These are phyloP conservation scores for Tachycineta bicolor DNA, from an alignment of 2,113 vertebrate species.

Conservation along the genomic window DNA sequence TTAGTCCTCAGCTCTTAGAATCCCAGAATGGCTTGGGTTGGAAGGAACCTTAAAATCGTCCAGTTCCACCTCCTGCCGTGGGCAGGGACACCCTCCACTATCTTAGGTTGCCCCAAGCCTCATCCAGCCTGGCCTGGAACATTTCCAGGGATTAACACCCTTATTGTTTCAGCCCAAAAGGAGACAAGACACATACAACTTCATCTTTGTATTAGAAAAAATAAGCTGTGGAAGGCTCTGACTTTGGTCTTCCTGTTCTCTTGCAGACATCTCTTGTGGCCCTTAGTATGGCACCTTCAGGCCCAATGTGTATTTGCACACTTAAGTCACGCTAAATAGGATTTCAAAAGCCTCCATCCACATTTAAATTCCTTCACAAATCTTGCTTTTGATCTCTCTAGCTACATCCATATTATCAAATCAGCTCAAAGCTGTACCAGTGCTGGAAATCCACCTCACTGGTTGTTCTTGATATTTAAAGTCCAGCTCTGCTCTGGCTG, in stretches of 20 bases:
- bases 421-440: neutral
- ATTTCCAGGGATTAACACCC: neutral
- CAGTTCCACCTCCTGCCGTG: too few species aligned
- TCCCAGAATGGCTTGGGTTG: neutral
- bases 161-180: neutral
- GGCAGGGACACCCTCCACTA: neutral
- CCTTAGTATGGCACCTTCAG: neutral
- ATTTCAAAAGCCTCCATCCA: neutral
- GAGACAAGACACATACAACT: neutral
- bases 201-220: neutral
- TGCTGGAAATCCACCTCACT: neutral
- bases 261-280: neutral
- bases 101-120: neutral
- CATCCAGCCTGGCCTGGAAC: neutral
- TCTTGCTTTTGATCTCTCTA: neutral
- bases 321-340: neutral
- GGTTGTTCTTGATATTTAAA: neutral
- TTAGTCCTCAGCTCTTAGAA: neutral
- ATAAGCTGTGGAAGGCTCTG: neutral
- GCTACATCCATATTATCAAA: neutral
- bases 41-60: neutral
- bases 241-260: neutral
- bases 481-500: accelerated
- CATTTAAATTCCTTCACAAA: neutral
- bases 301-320: neutral